Evolutionary conservation across 2,888 invertebrate genomes (phyloP).

Genomic region (Pocota personata): DNA sequence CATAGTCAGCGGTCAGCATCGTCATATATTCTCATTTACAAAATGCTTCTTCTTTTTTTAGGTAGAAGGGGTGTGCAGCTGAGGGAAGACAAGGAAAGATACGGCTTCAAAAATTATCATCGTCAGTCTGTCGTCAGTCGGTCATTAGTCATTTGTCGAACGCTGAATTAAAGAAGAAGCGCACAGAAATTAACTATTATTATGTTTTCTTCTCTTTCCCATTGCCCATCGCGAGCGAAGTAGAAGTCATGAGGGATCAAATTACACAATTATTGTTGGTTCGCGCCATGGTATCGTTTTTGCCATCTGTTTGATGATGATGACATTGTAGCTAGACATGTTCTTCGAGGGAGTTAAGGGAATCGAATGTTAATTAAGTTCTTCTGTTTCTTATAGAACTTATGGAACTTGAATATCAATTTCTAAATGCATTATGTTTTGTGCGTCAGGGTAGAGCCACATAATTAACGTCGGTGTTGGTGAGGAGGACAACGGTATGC

Average conservation of each 20-base stretch:
- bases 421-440: no score
- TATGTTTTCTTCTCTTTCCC: constrained; percentile 20
- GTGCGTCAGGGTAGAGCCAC: no score
- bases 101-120: constrained; percentile 42
- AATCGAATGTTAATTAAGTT: neutral
- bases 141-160: constrained; percentile 68
- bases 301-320: constrained; percentile 28
- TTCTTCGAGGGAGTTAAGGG: neutral
- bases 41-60: constrained; percentile 44
- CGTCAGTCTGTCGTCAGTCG: constrained; percentile 47
- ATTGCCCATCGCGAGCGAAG: neutral
- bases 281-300: constrained; percentile 48
- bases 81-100: neutral
- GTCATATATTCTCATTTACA: constrained; percentile 69
- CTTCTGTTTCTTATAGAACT: no score
- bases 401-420: no score
- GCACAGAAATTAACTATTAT: constrained; percentile 52
- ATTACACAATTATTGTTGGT: constrained; percentile 55
- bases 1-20: constrained; percentile 50
- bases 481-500: no score
- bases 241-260: constrained; percentile 47
- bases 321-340: constrained; percentile 1
- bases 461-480: no score
- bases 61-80: constrained; percentile 9
- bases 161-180: constrained; percentile 36